Base-by-base conservation (phyloP, 2,113 vertebrate genomes). In the Orcinus orca region DNA sequence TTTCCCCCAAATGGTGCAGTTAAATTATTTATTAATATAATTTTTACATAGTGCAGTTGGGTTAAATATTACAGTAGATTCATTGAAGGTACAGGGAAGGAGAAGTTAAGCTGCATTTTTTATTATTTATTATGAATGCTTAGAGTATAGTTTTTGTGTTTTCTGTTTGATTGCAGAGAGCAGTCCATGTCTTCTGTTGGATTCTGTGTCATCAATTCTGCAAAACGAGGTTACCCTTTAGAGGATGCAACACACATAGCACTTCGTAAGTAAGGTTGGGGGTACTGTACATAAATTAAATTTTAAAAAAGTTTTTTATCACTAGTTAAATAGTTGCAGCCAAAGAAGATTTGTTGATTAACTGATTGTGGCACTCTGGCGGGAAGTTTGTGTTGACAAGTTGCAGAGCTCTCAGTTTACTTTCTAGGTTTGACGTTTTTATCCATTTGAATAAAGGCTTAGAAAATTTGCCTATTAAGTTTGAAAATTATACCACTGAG, bases 181-280 rank as follows among this genome's bases (percentile, higher is more conserved):
- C 99, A 99, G 91, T 99, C 99, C 6, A 99, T 99, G 99, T 98
- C 98, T 18, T 99, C 99, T 0, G 97, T 99, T 33, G 99, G 99
- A 77, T 98, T 99, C 95, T 99, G 99, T 98, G 99, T 99, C 95
- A 98, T 99, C 97, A 99, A 98, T 97, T 99, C 99, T 20, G 97
- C 98, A 96, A 99, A 99, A 98, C 99, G 99, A 98, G 99, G 99
- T 36, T 99, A 99, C 98, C 99, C 99, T 4, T 98, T 99, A 97
- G 99, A 99, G 95, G 99, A 99, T 33, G 99, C 99, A 12, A 99
- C 99, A 47, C 99, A 99, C 98, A 99, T 99, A 83, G 99, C 99
- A 9, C 98, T 99, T 96, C 99, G 99, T 99, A 98, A 99, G 99
- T 99, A 62, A 33, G 0, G 6, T 21, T 89, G 67, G 5, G 81